These are phyloP conservation scores for Melanotaenia boesemani DNA, from an alignment of 2,797 vertebrate species.

Conservation along the genomic window DNA sequence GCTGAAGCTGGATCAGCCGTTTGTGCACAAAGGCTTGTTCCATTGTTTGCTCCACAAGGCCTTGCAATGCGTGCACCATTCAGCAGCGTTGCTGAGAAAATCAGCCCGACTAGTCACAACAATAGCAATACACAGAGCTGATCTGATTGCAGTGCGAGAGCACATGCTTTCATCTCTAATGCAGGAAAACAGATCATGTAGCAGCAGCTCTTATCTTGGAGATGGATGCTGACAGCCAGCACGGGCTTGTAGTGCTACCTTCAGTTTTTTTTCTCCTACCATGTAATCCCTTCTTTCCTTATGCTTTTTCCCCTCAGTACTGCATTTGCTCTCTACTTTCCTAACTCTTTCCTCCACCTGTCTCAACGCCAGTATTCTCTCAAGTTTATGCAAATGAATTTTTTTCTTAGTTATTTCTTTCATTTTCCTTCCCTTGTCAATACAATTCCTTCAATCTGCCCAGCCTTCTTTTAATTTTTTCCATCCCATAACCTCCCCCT, in stretches of 20 bases:
- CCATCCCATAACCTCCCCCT: conserved; percentile 12
- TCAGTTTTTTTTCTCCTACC: neutral
- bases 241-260: conserved; percentile 36
- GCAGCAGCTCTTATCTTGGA: conserved; percentile 70
- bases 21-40: conserved; percentile 71
- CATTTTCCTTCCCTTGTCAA: neutral
- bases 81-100: conserved; percentile 58
- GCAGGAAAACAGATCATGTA: conserved; percentile 72
- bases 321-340: conserved; percentile 6
- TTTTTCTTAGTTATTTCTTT: neutral
- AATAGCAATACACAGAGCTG: conserved; percentile 59
- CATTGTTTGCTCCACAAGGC: conserved; percentile 74
- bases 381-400: conserved; percentile 7
- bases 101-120: conserved; percentile 60
- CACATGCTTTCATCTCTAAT: conserved; percentile 62
- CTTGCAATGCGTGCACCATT: conserved; percentile 61
- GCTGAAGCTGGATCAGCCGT: conserved; percentile 62
- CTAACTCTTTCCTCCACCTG: conserved; percentile 15
- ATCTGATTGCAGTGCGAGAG: conserved; percentile 72
- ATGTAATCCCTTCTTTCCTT: conserved; percentile 41
- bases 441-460: conserved; percentile 2
- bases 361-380: conserved; percentile 16
- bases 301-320: conserved; percentile 4
- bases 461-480: conserved; percentile 18
- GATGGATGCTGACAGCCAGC: conserved; percentile 67